Conservation (phyloP, 2,888 invertebrate species). For the Xestia rhomboidea region DNA sequence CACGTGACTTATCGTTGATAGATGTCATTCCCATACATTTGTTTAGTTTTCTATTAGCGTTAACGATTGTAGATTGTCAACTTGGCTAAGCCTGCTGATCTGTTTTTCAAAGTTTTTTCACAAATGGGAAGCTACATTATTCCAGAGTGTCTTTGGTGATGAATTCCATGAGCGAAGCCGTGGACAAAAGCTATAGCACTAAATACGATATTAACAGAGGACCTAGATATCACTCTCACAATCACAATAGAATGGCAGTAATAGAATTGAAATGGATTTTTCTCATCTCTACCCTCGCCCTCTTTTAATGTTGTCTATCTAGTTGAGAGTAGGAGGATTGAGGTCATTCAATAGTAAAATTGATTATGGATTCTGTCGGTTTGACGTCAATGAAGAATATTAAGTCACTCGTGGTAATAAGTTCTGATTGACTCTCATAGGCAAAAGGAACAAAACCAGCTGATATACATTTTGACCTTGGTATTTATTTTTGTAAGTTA, state of each 20-base stretch:
- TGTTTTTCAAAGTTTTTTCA: background rate
- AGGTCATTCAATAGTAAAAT: background rate
- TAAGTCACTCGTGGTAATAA: background rate
- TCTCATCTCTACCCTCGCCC: conserved; percentile 1
- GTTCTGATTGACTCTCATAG: too few relatives aligned
- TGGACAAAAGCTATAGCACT: background rate
- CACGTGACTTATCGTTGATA: too few relatives aligned
- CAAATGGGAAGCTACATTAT: background rate
- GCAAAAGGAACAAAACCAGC: too few relatives aligned
- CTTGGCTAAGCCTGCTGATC: too few relatives aligned
- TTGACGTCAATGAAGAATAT: background rate
- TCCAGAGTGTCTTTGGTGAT: background rate
- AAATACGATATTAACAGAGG: conserved; percentile 20
- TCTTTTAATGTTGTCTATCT: background rate
- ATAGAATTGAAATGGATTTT: conserved; percentile 47
- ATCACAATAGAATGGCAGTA: conserved; percentile 10
- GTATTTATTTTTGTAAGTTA: too few relatives aligned
- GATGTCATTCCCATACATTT: too few relatives aligned
- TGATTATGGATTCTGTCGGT: background rate
- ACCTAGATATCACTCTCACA: conserved; percentile 41
- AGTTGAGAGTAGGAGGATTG: background rate
- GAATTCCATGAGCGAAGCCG: background rate
- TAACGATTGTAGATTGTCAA: too few relatives aligned
- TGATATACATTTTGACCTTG: too few relatives aligned
- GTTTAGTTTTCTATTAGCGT: too few relatives aligned